Percentiles rank a stretch among this genome's conserved stretches.
These are phyloP conservation scores for Saccopteryx leptura DNA, from an alignment of 2,113 vertebrate species.

Conservation along the genomic window DNA sequence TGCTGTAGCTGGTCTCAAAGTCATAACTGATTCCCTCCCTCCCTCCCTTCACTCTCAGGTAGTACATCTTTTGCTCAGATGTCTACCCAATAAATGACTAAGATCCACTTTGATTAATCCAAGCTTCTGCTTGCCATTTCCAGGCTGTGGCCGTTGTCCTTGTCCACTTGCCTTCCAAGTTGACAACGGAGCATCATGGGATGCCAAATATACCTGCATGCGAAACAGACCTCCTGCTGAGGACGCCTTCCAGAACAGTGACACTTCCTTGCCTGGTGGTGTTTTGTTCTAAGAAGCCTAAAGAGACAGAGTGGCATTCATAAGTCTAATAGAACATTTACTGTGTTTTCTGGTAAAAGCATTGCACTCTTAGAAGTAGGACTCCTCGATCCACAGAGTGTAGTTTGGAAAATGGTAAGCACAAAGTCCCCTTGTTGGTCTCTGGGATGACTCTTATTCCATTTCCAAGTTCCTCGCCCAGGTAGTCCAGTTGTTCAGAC, in stretches of 20 bases:
- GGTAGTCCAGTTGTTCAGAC: neutral
- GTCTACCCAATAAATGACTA: neutral
- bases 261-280: neutral
- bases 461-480: neutral
- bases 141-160: neutral
- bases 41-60: neutral
- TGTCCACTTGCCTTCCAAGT: neutral
- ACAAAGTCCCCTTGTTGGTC: neutral
- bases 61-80: neutral
- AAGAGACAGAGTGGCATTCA: neutral
- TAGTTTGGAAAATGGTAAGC: neutral
- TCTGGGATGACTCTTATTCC: neutral
- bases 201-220: neutral
- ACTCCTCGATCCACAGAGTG: neutral
- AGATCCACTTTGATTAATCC: neutral
- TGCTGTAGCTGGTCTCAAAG: neutral
- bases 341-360: neutral
- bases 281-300: neutral
- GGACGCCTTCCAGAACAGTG: neutral
- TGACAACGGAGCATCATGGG: neutral
- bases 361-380: neutral
- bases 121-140: neutral
- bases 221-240: neutral
- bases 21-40: neutral
- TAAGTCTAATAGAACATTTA: neutral